Evolutionary conservation across 1,140 invertebrate species (phyloP).

Genomic region (Drosophila carrolli): DNA sequence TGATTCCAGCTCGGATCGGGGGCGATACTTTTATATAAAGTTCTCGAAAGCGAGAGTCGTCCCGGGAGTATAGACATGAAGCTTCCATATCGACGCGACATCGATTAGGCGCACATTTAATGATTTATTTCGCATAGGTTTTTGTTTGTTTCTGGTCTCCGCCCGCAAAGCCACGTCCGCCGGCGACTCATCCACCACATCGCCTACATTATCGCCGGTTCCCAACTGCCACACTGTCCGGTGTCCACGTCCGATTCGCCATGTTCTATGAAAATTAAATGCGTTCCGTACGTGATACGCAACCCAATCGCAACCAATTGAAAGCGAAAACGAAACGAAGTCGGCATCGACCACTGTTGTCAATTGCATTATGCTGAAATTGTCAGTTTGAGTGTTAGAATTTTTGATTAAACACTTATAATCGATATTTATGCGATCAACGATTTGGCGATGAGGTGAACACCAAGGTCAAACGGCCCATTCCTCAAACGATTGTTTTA

Average conservation of each 20-base stretch:
- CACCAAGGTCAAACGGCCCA: conserved; percentile 50
- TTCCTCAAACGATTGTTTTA: conserved; percentile 5
- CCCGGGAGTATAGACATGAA: conserved; percentile 27
- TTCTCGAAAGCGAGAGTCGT: conserved; percentile 75
- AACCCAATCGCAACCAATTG: conserved; percentile 40
- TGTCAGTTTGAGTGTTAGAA: conserved; percentile 68
- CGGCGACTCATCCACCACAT: conserved; percentile 53
- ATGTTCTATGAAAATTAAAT: conserved; percentile 82
- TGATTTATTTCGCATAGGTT: conserved; percentile 71
- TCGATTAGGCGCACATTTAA: conserved; percentile 77
- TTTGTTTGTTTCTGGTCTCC: conserved; percentile 55
- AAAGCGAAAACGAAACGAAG: conserved; percentile 38
- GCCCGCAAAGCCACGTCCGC: conserved; percentile 48
- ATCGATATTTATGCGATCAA: conserved; percentile 77
- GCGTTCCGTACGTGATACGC: conserved; percentile 68
- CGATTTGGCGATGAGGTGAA: conserved; percentile 63
- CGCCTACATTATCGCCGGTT: conserved; percentile 24
- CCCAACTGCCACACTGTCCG: conserved; percentile 37
- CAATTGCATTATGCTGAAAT: conserved; percentile 72
- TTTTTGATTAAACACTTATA: conserved; percentile 76
- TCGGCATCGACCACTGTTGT: conserved; percentile 48
- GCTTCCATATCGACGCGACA: conserved; percentile 52
- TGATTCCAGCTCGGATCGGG: conserved; percentile 49
- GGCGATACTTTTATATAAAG: conserved; percentile 63
- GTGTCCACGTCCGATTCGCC: conserved; percentile 69